Base-by-base conservation (phyloP, 30 jellyfish, hydroid and myxozoan species). In the Clytia hemisphaerica region DNA sequence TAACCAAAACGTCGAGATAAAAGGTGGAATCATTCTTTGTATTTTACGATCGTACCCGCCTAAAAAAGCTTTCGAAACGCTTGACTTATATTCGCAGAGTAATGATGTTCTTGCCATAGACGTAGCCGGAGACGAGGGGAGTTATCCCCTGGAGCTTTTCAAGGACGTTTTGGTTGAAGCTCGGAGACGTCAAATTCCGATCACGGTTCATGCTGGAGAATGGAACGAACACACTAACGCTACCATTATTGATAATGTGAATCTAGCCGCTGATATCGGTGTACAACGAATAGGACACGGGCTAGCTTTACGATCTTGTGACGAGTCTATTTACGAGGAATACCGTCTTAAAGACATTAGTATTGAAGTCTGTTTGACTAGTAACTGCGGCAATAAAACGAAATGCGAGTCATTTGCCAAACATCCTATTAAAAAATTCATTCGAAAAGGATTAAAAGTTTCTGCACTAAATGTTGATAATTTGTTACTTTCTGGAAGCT, bases 231-330 rank as follows among this genome's bases (percentile, higher is more conserved):
- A 16, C 55, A 45, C 46, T 9, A 31, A 45, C 40, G 76, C 81
- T 4, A 25, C 75, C 25, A 54, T 69, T 19, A 6, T 42, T 3
- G 77, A 69, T 25, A 69, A 69, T 33, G 25, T 69, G 48, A 40
- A 18, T 1, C 50, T 69, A 22, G 81, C 81, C 6, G 29, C 35
- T 4, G 81, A 69, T 0, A 44, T 69, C 33, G 78, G 81, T 42
- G 81, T 69, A 6, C 30, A 69, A 22, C 33, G 81, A 49, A 69
- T 69, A 25, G 81, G 81, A 3, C 81, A 69, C 49, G 81, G 77
- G 9, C 40, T 69, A 22, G 81, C 73, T 18, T 24, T 69, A 45
- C 46, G 31, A 48, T 30, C 59, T 15, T 42, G 58, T 6, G 26
- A 76, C 22, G 34, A 45, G 15, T 27, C 46, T 2, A 18, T 49